Evolutionary conservation across 2,888 invertebrate species (phyloP).

Genomic region (Coremacera marginata): DNA sequence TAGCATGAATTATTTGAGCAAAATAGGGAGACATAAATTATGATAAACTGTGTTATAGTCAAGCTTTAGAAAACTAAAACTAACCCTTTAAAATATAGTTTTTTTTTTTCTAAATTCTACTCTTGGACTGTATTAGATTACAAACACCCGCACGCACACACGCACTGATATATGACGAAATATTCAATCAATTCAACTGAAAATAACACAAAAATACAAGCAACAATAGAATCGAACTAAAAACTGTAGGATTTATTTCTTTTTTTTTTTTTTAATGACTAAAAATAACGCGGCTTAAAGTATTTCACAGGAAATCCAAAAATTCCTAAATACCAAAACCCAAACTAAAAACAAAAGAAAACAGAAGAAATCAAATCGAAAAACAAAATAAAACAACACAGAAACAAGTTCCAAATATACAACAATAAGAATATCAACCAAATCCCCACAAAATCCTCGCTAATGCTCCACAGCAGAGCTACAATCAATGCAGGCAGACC

Average conservation of each 20-base stretch:
- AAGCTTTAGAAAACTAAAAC: no score
- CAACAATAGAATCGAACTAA: conserved; percentile 27
- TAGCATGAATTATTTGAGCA: no score
- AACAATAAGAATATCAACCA: neutral
- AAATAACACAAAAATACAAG: neutral
- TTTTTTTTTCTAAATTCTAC: neutral
- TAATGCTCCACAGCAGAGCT: conserved; percentile 38
- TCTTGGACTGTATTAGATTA: conserved; percentile 8
- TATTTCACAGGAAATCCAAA: conserved; percentile 50
- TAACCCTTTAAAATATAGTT: neutral
- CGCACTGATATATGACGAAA: neutral
- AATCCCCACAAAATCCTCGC: conserved; percentile 41
- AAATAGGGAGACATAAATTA: no score
- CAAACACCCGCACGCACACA: conserved; percentile 34
- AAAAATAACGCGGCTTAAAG: conserved; percentile 39
- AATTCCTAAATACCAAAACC: conserved; percentile 4
- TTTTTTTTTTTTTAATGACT: conserved; percentile 19
- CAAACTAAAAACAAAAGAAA: neutral
- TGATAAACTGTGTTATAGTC: no score
- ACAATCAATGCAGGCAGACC: conserved; percentile 3
- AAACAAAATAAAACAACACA: conserved; percentile 15
- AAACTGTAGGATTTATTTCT: neutral
- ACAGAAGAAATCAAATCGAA: no score
- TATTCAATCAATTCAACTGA: neutral
- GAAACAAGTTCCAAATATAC: conserved; percentile 21